phyloP scores from a whole-genome alignment of 2,113 vertebrate species.

The Bettongia penicillata region DNA sequence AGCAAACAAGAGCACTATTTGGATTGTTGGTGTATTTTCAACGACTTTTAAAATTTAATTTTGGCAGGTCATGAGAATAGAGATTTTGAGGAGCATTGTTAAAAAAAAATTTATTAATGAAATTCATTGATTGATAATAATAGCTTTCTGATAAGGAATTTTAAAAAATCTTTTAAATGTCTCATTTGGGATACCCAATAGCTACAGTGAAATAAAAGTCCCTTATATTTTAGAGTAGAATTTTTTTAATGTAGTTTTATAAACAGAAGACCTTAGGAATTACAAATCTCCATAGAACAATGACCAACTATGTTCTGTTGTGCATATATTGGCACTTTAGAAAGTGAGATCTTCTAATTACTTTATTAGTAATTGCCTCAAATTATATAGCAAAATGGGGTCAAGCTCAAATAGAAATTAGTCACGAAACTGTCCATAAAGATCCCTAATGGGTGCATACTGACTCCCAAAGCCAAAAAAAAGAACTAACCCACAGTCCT shows the following conservation, averaged over 20 bases:
- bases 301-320: slow-evolving; percentile 32
- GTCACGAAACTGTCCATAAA: not conserved
- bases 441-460: not conserved
- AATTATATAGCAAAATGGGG: slow-evolving; percentile 7
- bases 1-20: not conserved
- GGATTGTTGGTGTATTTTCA: not conserved
- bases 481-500: not conserved
- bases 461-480: not conserved
- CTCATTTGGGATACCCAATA: slow-evolving; percentile 47
- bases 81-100: slow-evolving; percentile 53
- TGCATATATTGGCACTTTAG: slow-evolving; percentile 43
- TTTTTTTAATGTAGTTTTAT: slow-evolving; percentile 21
- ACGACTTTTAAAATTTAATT: slow-evolving; percentile 14
- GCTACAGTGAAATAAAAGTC: not conserved
- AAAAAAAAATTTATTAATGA: slow-evolving; percentile 17
- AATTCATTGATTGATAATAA: slow-evolving; percentile 54
- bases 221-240: slow-evolving; percentile 15
- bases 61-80: slow-evolving; percentile 3
- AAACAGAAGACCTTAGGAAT: slow-evolving; percentile 8
- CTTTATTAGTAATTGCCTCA: slow-evolving; percentile 56
- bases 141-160: slow-evolving; percentile 48
- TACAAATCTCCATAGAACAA: slow-evolving; percentile 45
- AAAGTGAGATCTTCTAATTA: slow-evolving; percentile 27
- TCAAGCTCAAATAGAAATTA: not conserved
- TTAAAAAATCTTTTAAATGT: slow-evolving; percentile 19